Base-by-base conservation (phyloP, 2,113 vertebrate genomes). In the Podarcis cretensis region DNA sequence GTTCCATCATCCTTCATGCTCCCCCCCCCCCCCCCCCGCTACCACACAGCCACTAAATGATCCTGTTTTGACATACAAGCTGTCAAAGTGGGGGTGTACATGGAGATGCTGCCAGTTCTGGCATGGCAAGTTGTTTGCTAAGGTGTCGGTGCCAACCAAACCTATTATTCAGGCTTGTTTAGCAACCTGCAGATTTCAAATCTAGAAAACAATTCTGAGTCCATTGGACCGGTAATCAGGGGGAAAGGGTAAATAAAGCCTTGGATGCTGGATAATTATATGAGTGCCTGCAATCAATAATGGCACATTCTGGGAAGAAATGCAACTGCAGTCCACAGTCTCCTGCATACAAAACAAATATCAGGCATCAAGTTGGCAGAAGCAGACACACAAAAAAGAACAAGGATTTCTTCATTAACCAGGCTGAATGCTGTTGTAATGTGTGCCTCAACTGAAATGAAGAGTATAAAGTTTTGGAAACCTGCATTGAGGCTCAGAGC, bases 151-250 rank as follows among this genome's bases (percentile, higher is more conserved):
- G 18, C 0, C 0, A 69, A 20, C 0, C 1, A 48, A 81, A 27
- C 20, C 59, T 18, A 13, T 6, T 32, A 32, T 32, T 43, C 5
- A 90, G 57, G 0, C 0, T 20, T 0, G 0, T 86, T 63, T 0
- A 0, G 3, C 5, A 3, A 78, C 10, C 73, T 0, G 0, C 21
- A 43, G 54, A 59, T 81, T 40, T 1, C 12, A 18, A 6, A 30
- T 6, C 14, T 77, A 83, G 76, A 79, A 83, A 91, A 89, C 0
- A 40, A 75, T 93, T 81, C 83, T 87, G 83, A 90, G 40, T 13
- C 84, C 73, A 54, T 85, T 81, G 80, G 85, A 8, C 81, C 23
- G 90, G 69, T 68, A 86, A 89, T 13, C 48, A 85, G 40, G 30
- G 65, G 83, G 77, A 90, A 90, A 90, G 10, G 2, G 77, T 73